Evolutionary conservation across 1,140 invertebrate genomes (phyloP), one percentile per base, ranked within the genome.

Genomic region (Halesus radiatus): DNA sequence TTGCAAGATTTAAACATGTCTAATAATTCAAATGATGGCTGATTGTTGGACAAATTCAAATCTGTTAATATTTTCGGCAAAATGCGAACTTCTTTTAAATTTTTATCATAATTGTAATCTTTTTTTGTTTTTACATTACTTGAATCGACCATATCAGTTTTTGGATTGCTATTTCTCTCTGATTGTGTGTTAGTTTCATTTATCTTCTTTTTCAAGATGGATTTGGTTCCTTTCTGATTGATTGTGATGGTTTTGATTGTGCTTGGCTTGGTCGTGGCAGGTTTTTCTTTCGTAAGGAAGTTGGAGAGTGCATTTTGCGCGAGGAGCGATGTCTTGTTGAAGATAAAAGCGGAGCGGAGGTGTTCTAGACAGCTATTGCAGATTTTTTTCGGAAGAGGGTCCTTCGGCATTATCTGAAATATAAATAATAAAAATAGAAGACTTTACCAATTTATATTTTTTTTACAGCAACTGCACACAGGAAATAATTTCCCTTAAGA

Each of bases 401-500:
- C 73, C 5, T 70, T 52, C 3, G 15, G 6, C n/a, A 15, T 20
- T 20, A 80, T 76, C 79, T 80, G 64, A 80, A 80, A 56, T 45
- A 13, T 0, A 29, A 29, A 29, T 7, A 66, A 37, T 37, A 29
- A 66, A 29, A 15, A 66, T 26, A 29, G n/a, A n/a, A n/a, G n/a
- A n/a, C n/a, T n/a, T n/a, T n/a, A n/a, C n/a, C n/a, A n/a, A n/a
- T n/a, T n/a, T n/a, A n/a, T n/a, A n/a, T n/a, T n/a, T n/a, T n/a
- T n/a, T n/a, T n/a, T n/a, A n/a, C n/a, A n/a, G n/a, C n/a, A n/a
- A n/a, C n/a, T n/a, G n/a, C n/a, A n/a, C n/a, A n/a, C n/a, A n/a
- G n/a, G n/a, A n/a, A n/a, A n/a, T n/a, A n/a, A n/a, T n/a, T n/a
- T n/a, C n/a, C n/a, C n/a, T n/a, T n/a, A n/a, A n/a, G n/a, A n/a